These are phyloP conservation scores for Nycteola revayana DNA, from an alignment of 2,888 invertebrate species.

Conservation along the genomic window DNA sequence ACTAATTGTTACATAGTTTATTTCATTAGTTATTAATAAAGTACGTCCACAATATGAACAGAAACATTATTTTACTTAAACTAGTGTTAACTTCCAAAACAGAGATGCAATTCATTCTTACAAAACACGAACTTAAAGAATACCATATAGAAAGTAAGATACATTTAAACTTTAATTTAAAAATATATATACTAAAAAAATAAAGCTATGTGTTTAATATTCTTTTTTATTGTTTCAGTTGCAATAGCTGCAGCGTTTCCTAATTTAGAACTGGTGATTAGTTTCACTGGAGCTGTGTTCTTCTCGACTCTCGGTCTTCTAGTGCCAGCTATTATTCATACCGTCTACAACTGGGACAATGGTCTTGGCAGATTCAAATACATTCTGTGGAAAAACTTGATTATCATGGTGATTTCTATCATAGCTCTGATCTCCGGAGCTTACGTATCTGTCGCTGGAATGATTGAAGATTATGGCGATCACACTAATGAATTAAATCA, in stretches of 20 bases:
- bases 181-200: too few relatives aligned
- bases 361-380: constrained; percentile 85
- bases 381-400: constrained; percentile 84
- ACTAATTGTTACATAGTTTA: too few relatives aligned
- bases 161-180: too few relatives aligned
- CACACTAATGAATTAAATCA: constrained; percentile 14
- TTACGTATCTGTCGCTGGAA: constrained; percentile 58
- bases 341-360: constrained; percentile 85
- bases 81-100: too few relatives aligned
- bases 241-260: constrained; percentile 90
- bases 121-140: too few relatives aligned
- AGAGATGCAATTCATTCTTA: too few relatives aligned
- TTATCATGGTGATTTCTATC: constrained; percentile 57
- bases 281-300: constrained; percentile 91
- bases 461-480: constrained; percentile 55
- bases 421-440: constrained; percentile 64
- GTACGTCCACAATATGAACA: too few relatives aligned
- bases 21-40: too few relatives aligned
- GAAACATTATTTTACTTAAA: too few relatives aligned
- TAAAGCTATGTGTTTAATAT: too few relatives aligned
- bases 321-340: constrained; percentile 88
- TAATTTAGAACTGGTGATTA: constrained; percentile 92
- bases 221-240: too few relatives aligned
- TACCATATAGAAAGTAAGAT: too few relatives aligned
- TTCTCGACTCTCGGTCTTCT: constrained; percentile 88